These are phyloP conservation scores for Megatriorchis doriae DNA, from an alignment of 2,113 vertebrate species.

Conservation along the genomic window DNA sequence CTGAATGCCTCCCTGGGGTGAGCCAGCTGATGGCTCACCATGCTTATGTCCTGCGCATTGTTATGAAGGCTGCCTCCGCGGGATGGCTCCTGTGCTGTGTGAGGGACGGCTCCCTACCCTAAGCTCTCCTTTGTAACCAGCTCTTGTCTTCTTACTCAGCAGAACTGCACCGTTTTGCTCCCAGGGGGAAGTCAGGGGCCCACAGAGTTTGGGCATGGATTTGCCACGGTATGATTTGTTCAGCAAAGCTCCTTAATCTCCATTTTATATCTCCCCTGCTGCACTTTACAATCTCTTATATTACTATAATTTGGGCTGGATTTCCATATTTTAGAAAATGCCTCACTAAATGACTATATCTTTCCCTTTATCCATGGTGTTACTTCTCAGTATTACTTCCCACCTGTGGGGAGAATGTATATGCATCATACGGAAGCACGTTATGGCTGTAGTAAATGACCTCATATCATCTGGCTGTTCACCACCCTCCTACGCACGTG, in stretches of 20 bases:
- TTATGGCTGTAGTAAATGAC: background rate
- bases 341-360: background rate
- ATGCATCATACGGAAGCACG: background rate
- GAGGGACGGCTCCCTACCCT: background rate
- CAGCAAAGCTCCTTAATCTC: slow-evolving; percentile 53
- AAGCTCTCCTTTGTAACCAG: background rate
- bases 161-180: background rate
- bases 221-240: background rate
- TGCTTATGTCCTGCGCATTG: background rate
- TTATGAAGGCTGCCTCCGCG: background rate
- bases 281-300: slow-evolving; percentile 56
- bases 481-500: background rate
- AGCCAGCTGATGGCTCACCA: background rate
- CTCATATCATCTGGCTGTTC: background rate
- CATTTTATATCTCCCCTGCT: slow-evolving; percentile 54
- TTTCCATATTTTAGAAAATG: slow-evolving; percentile 41
- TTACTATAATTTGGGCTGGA: slow-evolving; percentile 40
- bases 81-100: background rate
- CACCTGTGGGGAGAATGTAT: background rate
- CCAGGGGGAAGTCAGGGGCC: background rate
- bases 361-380: background rate
- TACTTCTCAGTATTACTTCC: background rate
- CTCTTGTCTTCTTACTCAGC: background rate
- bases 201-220: background rate
- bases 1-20: background rate